Percentiles rank a stretch among this genome's conserved stretches.
phyloP scores from a whole-genome alignment of 2,797 vertebrate genomes.

The Propithecus perrieri region DNA sequence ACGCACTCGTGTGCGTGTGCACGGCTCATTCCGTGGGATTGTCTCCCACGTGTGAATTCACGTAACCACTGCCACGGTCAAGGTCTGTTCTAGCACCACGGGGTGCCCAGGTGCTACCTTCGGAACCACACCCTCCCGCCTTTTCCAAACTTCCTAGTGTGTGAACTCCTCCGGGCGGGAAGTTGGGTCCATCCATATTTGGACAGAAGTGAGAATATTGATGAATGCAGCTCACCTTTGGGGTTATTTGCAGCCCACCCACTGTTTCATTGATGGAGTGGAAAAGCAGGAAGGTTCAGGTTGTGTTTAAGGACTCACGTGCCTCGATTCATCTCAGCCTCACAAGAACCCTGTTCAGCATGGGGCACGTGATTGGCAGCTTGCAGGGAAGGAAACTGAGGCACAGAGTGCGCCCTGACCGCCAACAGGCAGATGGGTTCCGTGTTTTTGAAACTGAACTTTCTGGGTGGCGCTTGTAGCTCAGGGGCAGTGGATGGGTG shows the following conservation, averaged over 20 bases:
- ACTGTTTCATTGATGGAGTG: not conserved
- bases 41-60: not conserved
- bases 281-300: not conserved
- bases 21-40: fast-evolving
- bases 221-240: not conserved
- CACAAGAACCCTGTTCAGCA: not conserved
- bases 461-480: not conserved
- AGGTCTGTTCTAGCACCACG: not conserved
- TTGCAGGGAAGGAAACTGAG: not conserved
- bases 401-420: not conserved
- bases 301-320: not conserved
- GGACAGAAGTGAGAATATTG: not conserved
- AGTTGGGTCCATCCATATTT: not conserved
- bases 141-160: not conserved
- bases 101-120: not conserved
- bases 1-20: fast-evolving
- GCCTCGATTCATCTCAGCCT: not conserved
- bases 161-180: not conserved
- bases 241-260: not conserved
- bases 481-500: not conserved
- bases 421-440: not conserved
- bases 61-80: not conserved
- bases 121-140: not conserved
- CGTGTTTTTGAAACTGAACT: not conserved
- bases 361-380: no score